phyloP scores from a whole-genome alignment of 2,113 vertebrate species.

The Cisticola juncidis region DNA sequence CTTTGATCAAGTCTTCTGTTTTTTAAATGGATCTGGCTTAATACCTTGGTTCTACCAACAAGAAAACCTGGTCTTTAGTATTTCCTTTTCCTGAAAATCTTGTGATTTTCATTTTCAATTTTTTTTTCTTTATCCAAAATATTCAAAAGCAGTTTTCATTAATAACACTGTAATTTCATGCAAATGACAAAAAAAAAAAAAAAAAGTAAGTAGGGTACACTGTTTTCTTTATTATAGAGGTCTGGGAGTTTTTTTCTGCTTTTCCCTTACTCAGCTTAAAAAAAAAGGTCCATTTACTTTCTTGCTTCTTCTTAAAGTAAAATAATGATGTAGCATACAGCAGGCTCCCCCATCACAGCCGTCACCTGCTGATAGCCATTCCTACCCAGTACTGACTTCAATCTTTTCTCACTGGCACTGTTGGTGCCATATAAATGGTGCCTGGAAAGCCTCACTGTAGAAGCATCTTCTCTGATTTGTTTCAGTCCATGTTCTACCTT shows the following conservation, averaged over 20 bases:
- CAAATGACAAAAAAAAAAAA: neutral
- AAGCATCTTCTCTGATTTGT: neutral
- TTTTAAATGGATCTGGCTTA: neutral
- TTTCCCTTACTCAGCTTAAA: neutral
- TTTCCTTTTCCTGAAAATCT: neutral
- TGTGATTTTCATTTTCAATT: neutral
- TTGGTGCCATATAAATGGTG: neutral
- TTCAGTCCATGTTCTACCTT: neutral
- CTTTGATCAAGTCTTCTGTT: neutral
- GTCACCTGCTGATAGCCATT: neutral
- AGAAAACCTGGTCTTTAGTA: neutral
- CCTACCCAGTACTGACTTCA: neutral
- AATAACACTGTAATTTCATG: neutral
- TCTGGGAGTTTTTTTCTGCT: fast-evolving
- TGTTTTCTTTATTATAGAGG: neutral
- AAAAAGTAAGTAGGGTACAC: neutral
- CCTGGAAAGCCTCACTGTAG: neutral
- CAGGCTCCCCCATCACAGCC: fast-evolving
- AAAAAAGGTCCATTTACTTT: neutral
- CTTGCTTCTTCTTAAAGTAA: neutral
- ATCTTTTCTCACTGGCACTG: neutral
- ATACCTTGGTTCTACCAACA: neutral
- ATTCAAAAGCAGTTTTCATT: neutral
- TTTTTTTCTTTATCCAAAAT: neutral
- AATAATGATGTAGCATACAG: neutral